Conservation (phyloP, 2,797 vertebrate species). For the Enteromius unitaeniatus region DNA sequence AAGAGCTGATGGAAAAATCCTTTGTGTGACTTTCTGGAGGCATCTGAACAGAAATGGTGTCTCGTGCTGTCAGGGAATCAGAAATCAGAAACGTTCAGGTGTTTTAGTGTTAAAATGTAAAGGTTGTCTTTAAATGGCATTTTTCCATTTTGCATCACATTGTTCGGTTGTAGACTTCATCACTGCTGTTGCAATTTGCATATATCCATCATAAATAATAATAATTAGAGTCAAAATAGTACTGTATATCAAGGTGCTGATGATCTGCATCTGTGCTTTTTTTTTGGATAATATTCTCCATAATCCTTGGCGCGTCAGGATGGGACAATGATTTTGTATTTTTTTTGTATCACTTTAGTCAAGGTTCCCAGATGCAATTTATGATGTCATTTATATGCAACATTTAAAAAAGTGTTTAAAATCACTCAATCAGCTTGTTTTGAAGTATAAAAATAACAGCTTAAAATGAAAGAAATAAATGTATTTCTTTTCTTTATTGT, state of each 20-base stretch:
- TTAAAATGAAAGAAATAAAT: not conserved
- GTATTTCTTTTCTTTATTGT: no score
- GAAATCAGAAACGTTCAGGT: not conserved
- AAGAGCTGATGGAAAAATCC: constrained; percentile 46
- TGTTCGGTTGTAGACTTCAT: not conserved
- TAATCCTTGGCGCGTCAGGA: not conserved
- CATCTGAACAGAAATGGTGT: not conserved
- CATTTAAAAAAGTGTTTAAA: not conserved
- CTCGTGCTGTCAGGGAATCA: not conserved
- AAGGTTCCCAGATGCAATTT: not conserved
- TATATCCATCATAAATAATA: not conserved
- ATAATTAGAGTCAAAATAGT: not conserved
- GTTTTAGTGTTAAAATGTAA: not conserved
- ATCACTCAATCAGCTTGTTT: no score
- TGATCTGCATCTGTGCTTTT: not conserved
- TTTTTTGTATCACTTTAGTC: no score
- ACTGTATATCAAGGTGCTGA: not conserved
- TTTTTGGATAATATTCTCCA: not conserved
- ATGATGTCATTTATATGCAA: not conserved
- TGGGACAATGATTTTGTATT: not conserved
- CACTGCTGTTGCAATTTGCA: not conserved
- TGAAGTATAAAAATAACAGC: no score
- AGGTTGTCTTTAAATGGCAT: not conserved
- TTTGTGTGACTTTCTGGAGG: constrained; percentile 18
- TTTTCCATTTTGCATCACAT: not conserved